Evolutionary conservation across 2,113 vertebrate genomes (phyloP).

Genomic region (Alouatta palliata): DNA sequence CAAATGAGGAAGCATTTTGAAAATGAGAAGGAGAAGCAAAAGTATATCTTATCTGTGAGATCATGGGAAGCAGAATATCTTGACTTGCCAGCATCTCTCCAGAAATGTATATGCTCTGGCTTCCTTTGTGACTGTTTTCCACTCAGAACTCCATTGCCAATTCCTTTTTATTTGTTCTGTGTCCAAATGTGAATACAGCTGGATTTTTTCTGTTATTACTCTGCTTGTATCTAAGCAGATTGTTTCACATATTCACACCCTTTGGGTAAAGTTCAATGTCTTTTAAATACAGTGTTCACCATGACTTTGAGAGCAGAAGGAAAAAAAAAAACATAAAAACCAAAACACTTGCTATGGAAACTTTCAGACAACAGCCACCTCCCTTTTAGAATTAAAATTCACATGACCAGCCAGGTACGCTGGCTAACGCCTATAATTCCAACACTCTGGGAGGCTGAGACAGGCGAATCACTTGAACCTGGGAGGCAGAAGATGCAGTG

Average conservation of each 20-base stretch:
- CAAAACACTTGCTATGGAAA: background rate
- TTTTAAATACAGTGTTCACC: conserved; percentile 2
- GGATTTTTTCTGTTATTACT: conserved; percentile 37
- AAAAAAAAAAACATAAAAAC: background rate
- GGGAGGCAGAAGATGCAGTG: no score
- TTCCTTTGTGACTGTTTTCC: conserved; percentile 40
- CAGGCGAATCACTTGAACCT: no score
- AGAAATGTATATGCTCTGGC: background rate
- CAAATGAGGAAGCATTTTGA: conserved; percentile 34
- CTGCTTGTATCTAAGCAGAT: conserved; percentile 16
- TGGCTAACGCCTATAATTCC: no score
- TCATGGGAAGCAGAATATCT: conserved; percentile 1
- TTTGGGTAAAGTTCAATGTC: conserved; percentile 41
- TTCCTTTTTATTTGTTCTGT: conserved; percentile 44
- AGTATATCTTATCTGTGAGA: background rate
- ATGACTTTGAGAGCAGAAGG: conserved; percentile 25
- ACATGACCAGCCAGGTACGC: background rate
- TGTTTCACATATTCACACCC: background rate
- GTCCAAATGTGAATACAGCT: conserved; percentile 45
- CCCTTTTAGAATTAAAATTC: conserved; percentile 3
- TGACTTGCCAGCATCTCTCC: background rate
- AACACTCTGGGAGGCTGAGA: no score
- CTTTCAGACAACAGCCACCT: conserved; percentile 24
- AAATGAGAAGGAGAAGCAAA: conserved; percentile 4
- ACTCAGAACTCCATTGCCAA: background rate